Conservation (phyloP, 2,113 vertebrate genomes). For the Arothron firmamentum region DNA sequence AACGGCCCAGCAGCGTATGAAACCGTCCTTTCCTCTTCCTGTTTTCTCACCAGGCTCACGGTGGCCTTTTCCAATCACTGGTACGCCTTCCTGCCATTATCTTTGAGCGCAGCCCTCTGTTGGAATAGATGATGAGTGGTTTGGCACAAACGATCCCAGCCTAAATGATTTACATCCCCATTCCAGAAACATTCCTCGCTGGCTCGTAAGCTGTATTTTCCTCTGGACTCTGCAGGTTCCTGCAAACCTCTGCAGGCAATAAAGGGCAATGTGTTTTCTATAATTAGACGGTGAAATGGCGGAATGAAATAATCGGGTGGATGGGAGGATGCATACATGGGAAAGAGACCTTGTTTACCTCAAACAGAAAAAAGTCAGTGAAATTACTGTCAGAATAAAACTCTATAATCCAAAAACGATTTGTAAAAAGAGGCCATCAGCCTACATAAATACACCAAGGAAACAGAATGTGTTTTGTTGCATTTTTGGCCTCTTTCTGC, state of each 20-base stretch:
- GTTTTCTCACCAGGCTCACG: conserved; percentile 11
- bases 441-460: no score
- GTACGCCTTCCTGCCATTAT: conserved; percentile 27
- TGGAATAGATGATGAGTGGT: conserved; percentile 46
- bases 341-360: no score
- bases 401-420: neutral
- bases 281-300: conserved; percentile 39
- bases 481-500: neutral
- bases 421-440: neutral
- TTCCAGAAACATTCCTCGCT: conserved; percentile 14
- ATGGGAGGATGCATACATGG: no score
- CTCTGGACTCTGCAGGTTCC: conserved; percentile 13
- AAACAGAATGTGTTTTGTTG: no score
- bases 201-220: conserved; percentile 7
- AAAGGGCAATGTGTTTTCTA: conserved; percentile 33
- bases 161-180: conserved; percentile 48
- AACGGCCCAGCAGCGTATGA: no score
- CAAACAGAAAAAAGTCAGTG: neutral
- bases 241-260: conserved; percentile 21
- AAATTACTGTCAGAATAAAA: no score
- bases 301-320: conserved; percentile 32
- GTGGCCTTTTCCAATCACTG: conserved; percentile 19
- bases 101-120: conserved; percentile 17
- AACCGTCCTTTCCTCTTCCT: conserved; percentile 8
- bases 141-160: conserved; percentile 41